These are phyloP conservation scores for Enteromius fasciolatus DNA, from an alignment of 2,797 vertebrate genomes.

Conservation along the genomic window DNA sequence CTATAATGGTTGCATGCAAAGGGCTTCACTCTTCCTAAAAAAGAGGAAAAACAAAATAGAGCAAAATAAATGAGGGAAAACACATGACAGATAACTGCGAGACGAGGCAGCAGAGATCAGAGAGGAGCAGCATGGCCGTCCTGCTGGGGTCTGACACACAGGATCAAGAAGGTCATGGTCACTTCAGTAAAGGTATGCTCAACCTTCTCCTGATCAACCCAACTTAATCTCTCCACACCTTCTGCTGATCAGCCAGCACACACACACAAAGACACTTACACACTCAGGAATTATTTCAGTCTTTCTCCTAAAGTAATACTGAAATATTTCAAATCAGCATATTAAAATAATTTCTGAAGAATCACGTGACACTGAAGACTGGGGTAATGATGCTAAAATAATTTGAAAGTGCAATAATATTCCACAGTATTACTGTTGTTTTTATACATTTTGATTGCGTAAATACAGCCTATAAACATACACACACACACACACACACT, in stretches of 20 bases:
- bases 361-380: neutral
- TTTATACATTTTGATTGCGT: neutral
- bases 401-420: neutral
- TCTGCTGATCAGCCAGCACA: neutral
- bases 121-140: conserved; percentile 73
- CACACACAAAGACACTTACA: neutral
- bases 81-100: conserved; percentile 72
- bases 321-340: neutral
- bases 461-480: neutral
- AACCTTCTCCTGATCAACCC: conserved; percentile 59
- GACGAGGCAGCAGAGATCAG: conserved; percentile 75
- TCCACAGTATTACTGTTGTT: neutral
- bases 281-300: neutral
- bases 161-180: conserved; percentile 65
- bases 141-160: conserved; percentile 72
- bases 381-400: neutral
- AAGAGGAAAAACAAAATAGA: conserved; percentile 43
- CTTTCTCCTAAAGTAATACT: neutral
- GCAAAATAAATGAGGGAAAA: conserved; percentile 65
- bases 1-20: conserved; percentile 43
- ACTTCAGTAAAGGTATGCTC: conserved; percentile 55
- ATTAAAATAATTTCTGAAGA: neutral
- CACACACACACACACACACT: neutral
- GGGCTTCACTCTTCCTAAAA: conserved; percentile 33
- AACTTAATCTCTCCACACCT: neutral